Evolutionary conservation across 2,797 vertebrate genomes (phyloP), one percentile per base, ranked within the genome.

Genomic region (Perodicticus potto): DNA sequence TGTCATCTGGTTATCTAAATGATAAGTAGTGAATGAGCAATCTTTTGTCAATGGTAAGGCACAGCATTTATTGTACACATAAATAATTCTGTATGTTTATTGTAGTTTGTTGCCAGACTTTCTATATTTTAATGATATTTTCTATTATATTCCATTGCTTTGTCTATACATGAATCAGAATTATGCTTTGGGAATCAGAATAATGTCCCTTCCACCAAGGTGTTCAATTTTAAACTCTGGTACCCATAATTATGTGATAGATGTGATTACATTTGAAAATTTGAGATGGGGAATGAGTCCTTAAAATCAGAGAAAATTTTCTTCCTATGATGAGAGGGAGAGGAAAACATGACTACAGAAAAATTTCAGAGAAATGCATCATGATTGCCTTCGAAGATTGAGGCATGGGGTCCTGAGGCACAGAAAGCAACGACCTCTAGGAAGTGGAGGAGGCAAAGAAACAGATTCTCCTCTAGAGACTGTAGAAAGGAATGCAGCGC

Each of bases 121-220:
- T 96, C 55, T 63, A 63, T 77, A 78, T 74, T 74, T 91, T 23
- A 63, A 43, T 93, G 27, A 34, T 76, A 34, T 91, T 89, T 93
- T 45, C 34, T 81, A 63, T 74, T 74, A 17, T 49, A 85, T 59
- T 74, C 85, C n/a, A 70, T 53, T 94, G 29, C 16, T 78, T 14
- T 91, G 29, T 61, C 20, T 74, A 45, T 34, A 61, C 16, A 59
- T 59, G 37, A 84, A 55, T 59, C 57, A 89, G 32, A 86, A 73
- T 86, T 32, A 53, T 67, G 55, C 34, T 72, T 34, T 67, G 37
- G 45, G 32, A 73, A 57, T 19, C 37, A 43, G 59, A 92, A 45
- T 61, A 53, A 69, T 45, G n/a, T 34, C 7, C 25, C 27, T 23
- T 17, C 19, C 10, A 17, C 34, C 78, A 85, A 86, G 27, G 49